These are phyloP conservation scores for Aurelia sp. DNA, from an alignment of 30 jellyfish, hydroid and myxozoan genomes.

Conservation along the genomic window DNA sequence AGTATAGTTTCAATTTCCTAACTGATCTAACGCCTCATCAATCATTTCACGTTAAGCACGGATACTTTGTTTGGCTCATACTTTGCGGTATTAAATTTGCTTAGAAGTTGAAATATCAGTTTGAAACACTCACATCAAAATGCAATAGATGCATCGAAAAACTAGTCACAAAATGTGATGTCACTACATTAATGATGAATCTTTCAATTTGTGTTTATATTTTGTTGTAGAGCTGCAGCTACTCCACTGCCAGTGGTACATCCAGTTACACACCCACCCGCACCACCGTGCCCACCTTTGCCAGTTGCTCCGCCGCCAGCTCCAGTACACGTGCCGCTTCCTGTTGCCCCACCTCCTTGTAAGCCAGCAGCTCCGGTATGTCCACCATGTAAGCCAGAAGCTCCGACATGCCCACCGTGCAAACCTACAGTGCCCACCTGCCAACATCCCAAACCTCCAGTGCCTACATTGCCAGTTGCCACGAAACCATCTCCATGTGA, in stretches of 20 bases:
- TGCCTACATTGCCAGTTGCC: conserved; percentile 25
- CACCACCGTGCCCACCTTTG: conserved; percentile 24
- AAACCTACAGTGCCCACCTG: conserved; percentile 55
- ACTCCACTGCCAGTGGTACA: conserved; percentile 26
- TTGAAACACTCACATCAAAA: too few relatives aligned
- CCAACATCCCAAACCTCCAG: conserved; percentile 47
- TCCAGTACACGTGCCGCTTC: conserved; percentile 2
- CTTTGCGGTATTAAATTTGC: too few relatives aligned
- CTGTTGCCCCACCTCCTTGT: conserved; percentile 56
- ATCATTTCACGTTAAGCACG: too few relatives aligned
- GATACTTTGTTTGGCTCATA: too few relatives aligned
- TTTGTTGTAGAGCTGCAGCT: conserved; percentile 42
- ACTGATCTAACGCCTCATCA: too few relatives aligned
- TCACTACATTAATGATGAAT: too few relatives aligned
- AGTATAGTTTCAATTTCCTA: too few relatives aligned
- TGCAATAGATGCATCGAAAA: too few relatives aligned
- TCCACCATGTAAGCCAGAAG: conserved; percentile 62
- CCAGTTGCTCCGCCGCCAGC: conserved; percentile 43
- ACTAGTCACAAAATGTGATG: too few relatives aligned
- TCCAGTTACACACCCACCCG: conserved; percentile 5
- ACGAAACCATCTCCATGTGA: conserved; percentile 22
- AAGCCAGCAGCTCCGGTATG: conserved; percentile 48
- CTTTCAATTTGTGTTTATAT: too few relatives aligned
- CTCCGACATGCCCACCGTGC: conserved; percentile 65
- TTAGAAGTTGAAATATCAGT: too few relatives aligned